Evolutionary conservation across 2,113 vertebrate genomes (phyloP).

Genomic region (Tiliqua scincoides): DNA sequence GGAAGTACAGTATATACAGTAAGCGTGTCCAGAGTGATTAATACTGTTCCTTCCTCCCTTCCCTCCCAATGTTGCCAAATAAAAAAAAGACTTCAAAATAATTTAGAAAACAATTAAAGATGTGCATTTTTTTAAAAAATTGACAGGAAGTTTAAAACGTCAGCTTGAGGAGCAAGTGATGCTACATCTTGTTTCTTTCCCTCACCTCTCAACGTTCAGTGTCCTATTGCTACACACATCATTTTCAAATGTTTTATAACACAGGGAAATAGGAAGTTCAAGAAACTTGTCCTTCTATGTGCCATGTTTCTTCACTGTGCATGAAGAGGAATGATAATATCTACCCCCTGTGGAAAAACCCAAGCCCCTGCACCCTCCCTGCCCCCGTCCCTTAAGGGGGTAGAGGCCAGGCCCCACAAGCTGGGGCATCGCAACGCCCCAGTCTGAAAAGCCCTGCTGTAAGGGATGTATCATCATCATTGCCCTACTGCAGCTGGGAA

Average conservation of each 20-base stretch:
- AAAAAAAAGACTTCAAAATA: neutral
- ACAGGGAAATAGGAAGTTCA: neutral
- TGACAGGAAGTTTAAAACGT: neutral
- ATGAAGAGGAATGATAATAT: neutral
- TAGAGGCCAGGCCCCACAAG: no score
- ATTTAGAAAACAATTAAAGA: neutral
- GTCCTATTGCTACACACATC: neutral
- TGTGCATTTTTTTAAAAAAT: neutral
- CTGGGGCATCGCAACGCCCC: no score
- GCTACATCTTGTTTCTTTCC: neutral
- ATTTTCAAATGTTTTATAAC: neutral
- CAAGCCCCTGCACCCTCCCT: no score
- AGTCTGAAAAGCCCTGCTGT: no score
- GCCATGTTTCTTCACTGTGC: neutral
- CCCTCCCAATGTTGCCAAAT: neutral
- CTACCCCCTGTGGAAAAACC: neutral
- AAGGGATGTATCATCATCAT: no score
- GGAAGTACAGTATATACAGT: neutral
- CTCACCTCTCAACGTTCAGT: neutral
- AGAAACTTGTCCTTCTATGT: neutral
- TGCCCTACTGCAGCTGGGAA: no score
- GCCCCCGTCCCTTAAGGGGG: no score
- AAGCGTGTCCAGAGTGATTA: neutral
- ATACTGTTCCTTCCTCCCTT: neutral
- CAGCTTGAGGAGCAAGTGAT: neutral